Percentiles rank a stretch among this genome's conserved stretches.
Conservation (phyloP, 2,113 vertebrate species). For the Nyctereutes procyonoides region DNA sequence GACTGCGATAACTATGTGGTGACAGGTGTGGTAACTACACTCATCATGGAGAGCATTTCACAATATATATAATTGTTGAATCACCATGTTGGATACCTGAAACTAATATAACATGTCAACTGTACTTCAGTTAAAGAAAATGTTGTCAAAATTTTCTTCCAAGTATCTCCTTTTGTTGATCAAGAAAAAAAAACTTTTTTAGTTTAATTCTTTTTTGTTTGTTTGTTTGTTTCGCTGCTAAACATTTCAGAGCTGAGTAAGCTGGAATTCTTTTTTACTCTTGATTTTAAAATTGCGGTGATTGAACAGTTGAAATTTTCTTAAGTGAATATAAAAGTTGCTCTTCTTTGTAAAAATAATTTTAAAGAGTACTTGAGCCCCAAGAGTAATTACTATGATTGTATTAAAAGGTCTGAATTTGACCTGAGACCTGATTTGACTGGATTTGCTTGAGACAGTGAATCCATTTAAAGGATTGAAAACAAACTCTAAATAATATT, state of each 20-base stretch:
- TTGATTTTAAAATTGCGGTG: neutral
- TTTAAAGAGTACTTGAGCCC: neutral
- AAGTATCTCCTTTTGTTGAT: neutral
- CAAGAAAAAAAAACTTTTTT: neutral
- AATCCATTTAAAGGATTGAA: neutral
- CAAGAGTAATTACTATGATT: neutral
- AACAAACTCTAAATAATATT: neutral
- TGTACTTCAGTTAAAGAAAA: neutral
- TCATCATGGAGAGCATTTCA: neutral
- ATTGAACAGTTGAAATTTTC: conserved; percentile 38
- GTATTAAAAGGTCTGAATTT: neutral
- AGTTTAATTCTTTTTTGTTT: neutral
- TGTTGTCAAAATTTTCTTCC: neutral
- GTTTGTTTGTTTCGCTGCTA: neutral
- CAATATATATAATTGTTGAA: neutral
- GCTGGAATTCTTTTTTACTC: neutral
- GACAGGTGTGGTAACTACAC: neutral
- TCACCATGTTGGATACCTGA: neutral
- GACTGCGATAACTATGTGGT: neutral
- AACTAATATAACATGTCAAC: neutral
- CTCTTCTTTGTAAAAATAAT: conserved; percentile 27
- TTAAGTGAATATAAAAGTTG: neutral
- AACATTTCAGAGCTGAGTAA: neutral
- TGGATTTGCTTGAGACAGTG: neutral
- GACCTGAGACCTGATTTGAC: neutral